Conservation (phyloP, 2,113 vertebrate species). For the Gasterosteus nipponicus region DNA sequence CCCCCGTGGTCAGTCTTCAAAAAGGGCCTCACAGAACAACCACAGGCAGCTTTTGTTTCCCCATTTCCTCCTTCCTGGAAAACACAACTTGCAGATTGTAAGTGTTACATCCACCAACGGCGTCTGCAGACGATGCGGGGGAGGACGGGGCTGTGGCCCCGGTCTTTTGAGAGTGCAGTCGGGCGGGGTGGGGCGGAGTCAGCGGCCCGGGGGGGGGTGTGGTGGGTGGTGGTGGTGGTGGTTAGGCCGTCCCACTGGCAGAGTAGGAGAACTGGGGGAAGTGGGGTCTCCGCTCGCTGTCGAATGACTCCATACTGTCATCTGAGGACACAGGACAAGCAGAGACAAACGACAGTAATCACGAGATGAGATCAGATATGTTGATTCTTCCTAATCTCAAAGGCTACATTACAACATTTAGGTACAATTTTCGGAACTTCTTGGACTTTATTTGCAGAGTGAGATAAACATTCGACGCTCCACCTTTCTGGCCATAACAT, state of each 20-base stretch:
- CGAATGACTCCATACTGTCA: slow-evolving; percentile 92
- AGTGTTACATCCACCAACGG: slow-evolving; percentile 82
- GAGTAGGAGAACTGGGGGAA: slow-evolving; percentile 98
- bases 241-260: slow-evolving; percentile 93
- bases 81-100: slow-evolving; percentile 54
- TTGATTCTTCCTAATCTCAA: not conserved
- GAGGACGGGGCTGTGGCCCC: slow-evolving; percentile 76
- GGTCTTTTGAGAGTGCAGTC: slow-evolving; percentile 84
- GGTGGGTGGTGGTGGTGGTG: slow-evolving; percentile 55
- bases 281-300: slow-evolving; percentile 93
- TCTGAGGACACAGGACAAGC: slow-evolving; percentile 74
- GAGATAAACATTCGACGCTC: not conserved
- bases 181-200: slow-evolving; percentile 65
- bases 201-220: slow-evolving; percentile 64
- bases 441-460: not conserved
- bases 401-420: not conserved
- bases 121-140: slow-evolving; percentile 71
- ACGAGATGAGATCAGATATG: not conserved
- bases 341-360: not conserved
- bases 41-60: slow-evolving; percentile 64
- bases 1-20: slow-evolving; percentile 61
- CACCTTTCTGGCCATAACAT: not conserved
- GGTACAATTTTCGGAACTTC: not conserved
- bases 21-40: slow-evolving; percentile 70
- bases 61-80: slow-evolving; percentile 63